Conservation (phyloP, 1,140 invertebrate species). For the Paracyclopina nana region DNA sequence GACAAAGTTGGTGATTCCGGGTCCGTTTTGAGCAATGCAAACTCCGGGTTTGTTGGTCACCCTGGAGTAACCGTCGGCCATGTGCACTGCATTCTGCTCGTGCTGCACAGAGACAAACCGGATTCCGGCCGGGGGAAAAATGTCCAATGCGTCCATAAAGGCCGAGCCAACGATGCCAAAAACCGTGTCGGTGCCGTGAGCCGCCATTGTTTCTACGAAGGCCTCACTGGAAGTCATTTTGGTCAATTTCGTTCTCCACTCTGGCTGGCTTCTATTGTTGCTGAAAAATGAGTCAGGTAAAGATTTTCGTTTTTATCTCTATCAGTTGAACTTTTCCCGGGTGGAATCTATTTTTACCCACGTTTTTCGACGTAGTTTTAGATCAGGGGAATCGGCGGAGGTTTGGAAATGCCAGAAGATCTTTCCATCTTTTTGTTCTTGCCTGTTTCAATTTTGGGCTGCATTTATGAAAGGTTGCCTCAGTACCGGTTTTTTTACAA, state of each 20-base stretch:
- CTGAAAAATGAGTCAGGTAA: too few relatives aligned
- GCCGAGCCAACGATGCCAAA: slow-evolving; percentile 13
- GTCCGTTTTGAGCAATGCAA: slow-evolving; percentile 12
- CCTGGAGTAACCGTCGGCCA: slow-evolving; percentile 15
- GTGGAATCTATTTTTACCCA: too few relatives aligned
- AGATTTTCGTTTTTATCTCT: too few relatives aligned
- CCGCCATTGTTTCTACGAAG: slow-evolving; percentile 6
- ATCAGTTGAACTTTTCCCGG: too few relatives aligned
- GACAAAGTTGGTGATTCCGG: slow-evolving; percentile 12
- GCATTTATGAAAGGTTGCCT: too few relatives aligned
- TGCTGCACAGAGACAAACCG: slow-evolving; percentile 13
- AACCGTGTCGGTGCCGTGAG: neutral
- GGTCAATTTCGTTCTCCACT: neutral
- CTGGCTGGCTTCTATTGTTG: neutral
- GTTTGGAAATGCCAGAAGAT: too few relatives aligned
- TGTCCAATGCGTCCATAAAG: slow-evolving; percentile 13
- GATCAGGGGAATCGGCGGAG: too few relatives aligned
- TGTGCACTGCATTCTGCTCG: slow-evolving; percentile 14
- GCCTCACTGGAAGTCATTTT: slow-evolving; percentile 13
- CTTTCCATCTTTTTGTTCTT: too few relatives aligned
- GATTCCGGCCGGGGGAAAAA: slow-evolving; percentile 6
- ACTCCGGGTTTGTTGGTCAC: slow-evolving; percentile 2
- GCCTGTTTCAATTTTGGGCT: too few relatives aligned
- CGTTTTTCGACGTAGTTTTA: too few relatives aligned
- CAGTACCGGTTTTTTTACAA: too few relatives aligned